Evolutionary conservation across 2,113 vertebrate species (phyloP).

Genomic region (Cairina moschata): DNA sequence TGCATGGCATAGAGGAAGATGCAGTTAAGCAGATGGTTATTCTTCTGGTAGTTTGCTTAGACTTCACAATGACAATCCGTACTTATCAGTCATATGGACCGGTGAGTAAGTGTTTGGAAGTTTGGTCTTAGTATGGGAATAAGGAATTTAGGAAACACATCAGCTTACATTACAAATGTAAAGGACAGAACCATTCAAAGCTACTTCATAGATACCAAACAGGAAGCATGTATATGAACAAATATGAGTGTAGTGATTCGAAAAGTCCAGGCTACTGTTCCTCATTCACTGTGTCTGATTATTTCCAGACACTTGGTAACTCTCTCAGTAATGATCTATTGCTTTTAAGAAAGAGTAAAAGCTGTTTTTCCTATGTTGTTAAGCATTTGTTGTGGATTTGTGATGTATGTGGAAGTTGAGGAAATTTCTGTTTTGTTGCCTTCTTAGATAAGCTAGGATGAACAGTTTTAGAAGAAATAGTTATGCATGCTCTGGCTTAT

Average conservation of each 20-base stretch:
- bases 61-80: neutral
- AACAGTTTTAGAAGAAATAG: neutral
- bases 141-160: neutral
- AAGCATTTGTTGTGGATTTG: neutral
- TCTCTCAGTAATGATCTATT: neutral
- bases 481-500: neutral
- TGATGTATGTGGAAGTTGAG: neutral
- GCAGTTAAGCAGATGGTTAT: neutral
- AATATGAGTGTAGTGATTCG: neutral
- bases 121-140: neutral
- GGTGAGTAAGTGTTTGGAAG: neutral
- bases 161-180: neutral
- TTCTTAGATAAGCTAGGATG: neutral
- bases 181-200: neutral
- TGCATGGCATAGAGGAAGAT: neutral
- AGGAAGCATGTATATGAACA: neutral
- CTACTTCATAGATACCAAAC: neutral
- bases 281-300: neutral
- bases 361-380: neutral
- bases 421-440: neutral
- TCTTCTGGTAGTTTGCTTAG: neutral
- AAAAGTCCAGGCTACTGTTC: neutral
- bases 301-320: neutral
- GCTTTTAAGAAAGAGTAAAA: neutral
- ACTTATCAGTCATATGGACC: neutral